Evolutionary conservation across 2,888 invertebrate genomes (phyloP).

Genomic region (Cremastobaeus sp.): DNA sequence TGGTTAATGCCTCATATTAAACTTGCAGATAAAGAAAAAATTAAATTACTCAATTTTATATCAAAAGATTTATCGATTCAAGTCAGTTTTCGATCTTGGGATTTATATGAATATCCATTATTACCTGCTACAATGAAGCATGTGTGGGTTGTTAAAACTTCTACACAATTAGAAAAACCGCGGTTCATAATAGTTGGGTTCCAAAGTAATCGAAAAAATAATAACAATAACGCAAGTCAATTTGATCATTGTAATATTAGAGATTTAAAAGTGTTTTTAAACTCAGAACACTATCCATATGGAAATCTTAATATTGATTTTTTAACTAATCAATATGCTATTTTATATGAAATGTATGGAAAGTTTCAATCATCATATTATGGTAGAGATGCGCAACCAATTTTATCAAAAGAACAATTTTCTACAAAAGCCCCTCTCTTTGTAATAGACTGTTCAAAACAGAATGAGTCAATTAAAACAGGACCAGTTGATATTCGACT

Average conservation of each 20-base stretch:
- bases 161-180: slow-evolving; percentile 21
- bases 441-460: slow-evolving; percentile 26
- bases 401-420: slow-evolving; percentile 18
- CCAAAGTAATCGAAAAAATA: slow-evolving; percentile 65
- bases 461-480: no score
- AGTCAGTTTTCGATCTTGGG: slow-evolving; percentile 24
- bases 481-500: no score
- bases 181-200: slow-evolving; percentile 62
- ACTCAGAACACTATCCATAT: slow-evolving; percentile 22
- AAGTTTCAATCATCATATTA: slow-evolving; percentile 38
- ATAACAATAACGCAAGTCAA: slow-evolving; percentile 46
- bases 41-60: slow-evolving; percentile 13
- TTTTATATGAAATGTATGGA: slow-evolving; percentile 42
- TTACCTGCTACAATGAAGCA: not conserved
- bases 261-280: slow-evolving; percentile 29
- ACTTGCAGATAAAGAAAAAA: slow-evolving; percentile 6
- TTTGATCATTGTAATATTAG: no score
- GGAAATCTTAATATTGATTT: slow-evolving; percentile 25
- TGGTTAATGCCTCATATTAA: slow-evolving; percentile 16
- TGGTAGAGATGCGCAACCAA: slow-evolving; percentile 1
- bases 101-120: slow-evolving; percentile 6
- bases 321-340: slow-evolving; percentile 19
- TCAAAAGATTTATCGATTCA: slow-evolving; percentile 18
- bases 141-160: slow-evolving; percentile 18
- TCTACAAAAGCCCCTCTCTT: not conserved